Base-by-base conservation (phyloP, 2,888 invertebrate species). In the Phaonia tiefii region DNA sequence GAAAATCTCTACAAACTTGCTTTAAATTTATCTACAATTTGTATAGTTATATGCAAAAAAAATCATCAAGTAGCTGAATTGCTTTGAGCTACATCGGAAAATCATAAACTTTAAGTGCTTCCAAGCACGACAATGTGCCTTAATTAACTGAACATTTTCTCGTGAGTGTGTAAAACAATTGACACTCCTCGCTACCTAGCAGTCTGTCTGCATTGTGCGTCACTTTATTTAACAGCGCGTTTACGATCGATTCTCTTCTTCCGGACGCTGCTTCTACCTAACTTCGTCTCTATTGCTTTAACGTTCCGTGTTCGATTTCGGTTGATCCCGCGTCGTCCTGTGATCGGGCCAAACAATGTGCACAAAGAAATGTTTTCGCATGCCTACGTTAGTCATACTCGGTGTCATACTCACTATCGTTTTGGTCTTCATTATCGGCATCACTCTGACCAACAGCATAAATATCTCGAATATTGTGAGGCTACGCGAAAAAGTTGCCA, bases 401-500 rank as follows among this genome's bases (percentile, higher is more conserved):
- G 91, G 92, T 82, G 87, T 92, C 78, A 87, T 91, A 84, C 89
- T 92, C 67, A 90, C 91, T 72, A 90, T 92, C 67, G 89, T 92
- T 15, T 90, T 92, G 81, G 91, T 92, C 88, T 92, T 92, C 69
- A 91, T 92, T 85, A 92, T 92, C 75, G 92, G 92, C 83, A 91
- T 92, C 58, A 92, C 92, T 42, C 86, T 92, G 44, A 90, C 92
- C 42, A 91, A 89, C 83, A 89, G 90, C 84, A 88, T 90, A 79
- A 89, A 90, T 85, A 89, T 90, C 79, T 89, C 90, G 51, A 90
- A 90, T 56, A 90, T 90, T 77, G 87, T 90, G 2, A 89, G 89
- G 82, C 84, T 90, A 73, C 89, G 90, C 65, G 90, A 90, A 58
- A 90, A 90, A 83, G 89, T 89, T 63, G 89, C 90, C 82, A 90